Conservation (phyloP, 1,140 invertebrate genomes). For the Hypsibius dujardini region DNA sequence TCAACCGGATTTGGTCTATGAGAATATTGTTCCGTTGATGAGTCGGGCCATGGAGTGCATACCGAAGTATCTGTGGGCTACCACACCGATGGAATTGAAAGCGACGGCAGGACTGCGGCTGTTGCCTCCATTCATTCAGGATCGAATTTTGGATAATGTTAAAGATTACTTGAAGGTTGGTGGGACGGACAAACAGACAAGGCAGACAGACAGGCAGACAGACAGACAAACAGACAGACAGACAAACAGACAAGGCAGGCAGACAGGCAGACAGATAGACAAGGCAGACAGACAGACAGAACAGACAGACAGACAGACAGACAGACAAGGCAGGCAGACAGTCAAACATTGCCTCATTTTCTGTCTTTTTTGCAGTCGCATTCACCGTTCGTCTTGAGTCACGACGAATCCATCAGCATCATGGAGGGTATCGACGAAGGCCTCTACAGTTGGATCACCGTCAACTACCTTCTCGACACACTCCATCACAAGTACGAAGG, state of each 20-base stretch:
- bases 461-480: constrained; percentile 63
- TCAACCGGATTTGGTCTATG: constrained; percentile 47
- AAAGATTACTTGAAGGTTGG: no score
- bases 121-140: constrained; percentile 52
- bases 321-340: no score
- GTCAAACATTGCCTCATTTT: constrained; percentile 19
- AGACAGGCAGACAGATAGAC: no score
- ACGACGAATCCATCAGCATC: constrained; percentile 57
- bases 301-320: no score
- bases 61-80: constrained; percentile 30
- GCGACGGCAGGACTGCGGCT: constrained; percentile 73
- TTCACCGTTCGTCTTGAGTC: constrained; percentile 49
- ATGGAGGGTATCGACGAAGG: constrained; percentile 84
- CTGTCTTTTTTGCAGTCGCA: constrained; percentile 40
- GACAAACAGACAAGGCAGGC: no score
- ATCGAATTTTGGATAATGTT: constrained; percentile 52
- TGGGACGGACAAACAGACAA: no score
- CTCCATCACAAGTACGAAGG: constrained; percentile 30
- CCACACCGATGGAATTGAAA: constrained; percentile 36
- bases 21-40: constrained; percentile 33
- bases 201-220: no score
- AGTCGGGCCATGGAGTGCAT: constrained; percentile 32
- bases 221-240: no score
- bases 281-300: no score
- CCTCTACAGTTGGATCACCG: constrained; percentile 63